Conservation (phyloP, 2,888 invertebrate genomes). For the Temnothorax unifasciatus region DNA sequence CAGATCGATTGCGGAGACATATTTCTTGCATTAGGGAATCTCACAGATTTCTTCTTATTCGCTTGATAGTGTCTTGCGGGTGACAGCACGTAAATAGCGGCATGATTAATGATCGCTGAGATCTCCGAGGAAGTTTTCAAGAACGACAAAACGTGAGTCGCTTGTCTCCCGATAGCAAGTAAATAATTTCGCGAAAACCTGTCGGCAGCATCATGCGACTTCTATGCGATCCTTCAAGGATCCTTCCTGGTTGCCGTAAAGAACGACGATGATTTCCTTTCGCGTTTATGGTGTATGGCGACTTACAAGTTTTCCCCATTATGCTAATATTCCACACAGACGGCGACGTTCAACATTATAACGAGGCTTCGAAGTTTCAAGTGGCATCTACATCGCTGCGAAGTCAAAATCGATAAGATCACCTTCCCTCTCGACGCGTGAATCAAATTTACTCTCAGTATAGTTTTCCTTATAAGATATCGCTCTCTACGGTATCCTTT, state of each 20-base stretch:
- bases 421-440: conserved; percentile 35
- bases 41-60: conserved; percentile 8
- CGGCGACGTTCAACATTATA: conserved; percentile 30
- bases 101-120: conserved; percentile 70
- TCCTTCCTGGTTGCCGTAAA: background rate
- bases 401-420: conserved; percentile 48
- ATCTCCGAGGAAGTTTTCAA: conserved; percentile 61
- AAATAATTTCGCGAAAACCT: conserved; percentile 42
- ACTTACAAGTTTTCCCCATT: conserved; percentile 63
- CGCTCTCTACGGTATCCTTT: background rate
- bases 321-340: conserved; percentile 59
- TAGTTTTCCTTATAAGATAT: conserved; percentile 5
- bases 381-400: conserved; percentile 28
- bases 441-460: conserved; percentile 26
- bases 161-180: conserved; percentile 13
- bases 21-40: background rate
- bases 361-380: conserved; percentile 44
- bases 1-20: background rate
- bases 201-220: conserved; percentile 35
- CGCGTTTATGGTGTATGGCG: conserved; percentile 29
- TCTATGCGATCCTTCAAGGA: conserved; percentile 42
- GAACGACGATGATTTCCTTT: conserved; percentile 42
- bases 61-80: conserved; percentile 50
- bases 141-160: conserved; percentile 59
- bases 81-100: conserved; percentile 70